These are phyloP conservation scores for Aphrocallistes beatrix DNA, from an alignment of 37 sponge, comb jelly and placozoan genomes.

Conservation along the genomic window DNA sequence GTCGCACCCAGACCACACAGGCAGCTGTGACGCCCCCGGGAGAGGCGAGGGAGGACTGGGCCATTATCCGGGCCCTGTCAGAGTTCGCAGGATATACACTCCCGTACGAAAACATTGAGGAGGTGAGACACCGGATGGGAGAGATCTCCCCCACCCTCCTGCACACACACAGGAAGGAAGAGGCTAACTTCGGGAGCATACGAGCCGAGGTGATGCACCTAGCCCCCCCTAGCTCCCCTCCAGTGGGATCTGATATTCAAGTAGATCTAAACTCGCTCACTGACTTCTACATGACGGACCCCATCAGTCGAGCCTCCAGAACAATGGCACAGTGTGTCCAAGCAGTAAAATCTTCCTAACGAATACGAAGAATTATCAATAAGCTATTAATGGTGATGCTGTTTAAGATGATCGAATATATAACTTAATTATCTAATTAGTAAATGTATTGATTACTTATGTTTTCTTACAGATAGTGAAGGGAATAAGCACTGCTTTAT, in stretches of 20 bases:
- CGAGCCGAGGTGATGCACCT: constrained; percentile 56
- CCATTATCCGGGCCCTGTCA: constrained; percentile 82
- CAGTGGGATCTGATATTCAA: constrained; percentile 56
- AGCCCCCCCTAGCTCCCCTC: constrained; percentile 34
- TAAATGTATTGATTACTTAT: too few relatives aligned
- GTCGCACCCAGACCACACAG: constrained; percentile 78
- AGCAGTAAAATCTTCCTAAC: constrained; percentile 38
- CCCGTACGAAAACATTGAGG: constrained; percentile 57
- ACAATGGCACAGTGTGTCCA: constrained; percentile 93
- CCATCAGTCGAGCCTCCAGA: constrained; percentile 73
- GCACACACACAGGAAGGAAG: constrained; percentile 42
- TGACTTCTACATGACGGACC: constrained; percentile 95
- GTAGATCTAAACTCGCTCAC: constrained; percentile 40
- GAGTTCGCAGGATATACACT: constrained; percentile 56
- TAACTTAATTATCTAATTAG: too few relatives aligned
- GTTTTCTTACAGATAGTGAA: too few relatives aligned
- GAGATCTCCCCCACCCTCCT: constrained; percentile 62
- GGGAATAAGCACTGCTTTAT: too few relatives aligned
- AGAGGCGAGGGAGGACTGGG: constrained; percentile 91
- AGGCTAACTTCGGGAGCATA: constrained; percentile 53
- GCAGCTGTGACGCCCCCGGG: constrained; percentile 94
- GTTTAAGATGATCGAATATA: too few relatives aligned
- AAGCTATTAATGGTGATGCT: too few relatives aligned
- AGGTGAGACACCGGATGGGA: constrained; percentile 47
- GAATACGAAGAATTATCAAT: neutral